Percentiles rank a stretch among this genome's conserved stretches.
phyloP scores from a whole-genome alignment of 2,113 vertebrate species.

The Aplodontia rufa region DNA sequence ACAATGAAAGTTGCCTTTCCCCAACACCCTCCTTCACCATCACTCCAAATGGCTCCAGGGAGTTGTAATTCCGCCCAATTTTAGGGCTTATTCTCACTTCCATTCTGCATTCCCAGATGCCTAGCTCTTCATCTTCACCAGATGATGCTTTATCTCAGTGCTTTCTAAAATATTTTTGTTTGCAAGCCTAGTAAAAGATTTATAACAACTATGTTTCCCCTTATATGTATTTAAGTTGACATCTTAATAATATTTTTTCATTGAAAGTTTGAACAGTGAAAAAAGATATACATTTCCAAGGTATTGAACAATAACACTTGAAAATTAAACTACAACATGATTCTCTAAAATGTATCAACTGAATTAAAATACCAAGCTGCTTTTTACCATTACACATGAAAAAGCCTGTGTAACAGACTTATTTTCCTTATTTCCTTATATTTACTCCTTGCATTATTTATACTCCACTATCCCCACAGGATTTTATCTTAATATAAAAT shows the following conservation, averaged over 20 bases:
- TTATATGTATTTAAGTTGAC: neutral
- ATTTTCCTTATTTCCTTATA: neutral
- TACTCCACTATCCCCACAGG: neutral
- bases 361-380: neutral
- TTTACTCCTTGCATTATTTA: neutral
- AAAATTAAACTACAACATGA: slow-evolving; percentile 12
- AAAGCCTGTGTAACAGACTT: neutral
- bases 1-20: neutral
- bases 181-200: neutral
- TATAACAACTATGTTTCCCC: neutral
- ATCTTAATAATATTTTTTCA: slow-evolving; percentile 6
- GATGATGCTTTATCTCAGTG: neutral
- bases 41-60: neutral
- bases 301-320: neutral
- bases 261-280: neutral
- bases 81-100: neutral
- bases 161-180: neutral
- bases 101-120: neutral
- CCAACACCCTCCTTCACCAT: neutral
- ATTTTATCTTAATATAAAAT: neutral
- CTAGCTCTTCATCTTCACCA: neutral
- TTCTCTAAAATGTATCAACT: neutral
- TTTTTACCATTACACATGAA: neutral
- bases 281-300: neutral
- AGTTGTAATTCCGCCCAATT: neutral